Evolutionary conservation across 1,140 invertebrate species (phyloP).

Genomic region (Caligus rogercresseyi): DNA sequence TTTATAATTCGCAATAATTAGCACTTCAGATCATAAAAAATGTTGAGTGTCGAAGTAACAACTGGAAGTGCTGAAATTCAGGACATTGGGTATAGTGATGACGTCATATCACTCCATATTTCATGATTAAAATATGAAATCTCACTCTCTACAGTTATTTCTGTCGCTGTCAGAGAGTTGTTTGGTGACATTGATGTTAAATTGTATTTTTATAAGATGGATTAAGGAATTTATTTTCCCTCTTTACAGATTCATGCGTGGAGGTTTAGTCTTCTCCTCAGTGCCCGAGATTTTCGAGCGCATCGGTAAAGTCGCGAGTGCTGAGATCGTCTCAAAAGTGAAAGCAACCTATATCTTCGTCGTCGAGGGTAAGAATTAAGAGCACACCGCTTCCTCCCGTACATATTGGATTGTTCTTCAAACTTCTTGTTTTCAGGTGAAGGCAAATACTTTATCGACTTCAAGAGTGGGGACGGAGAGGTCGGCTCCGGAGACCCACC

Average conservation of each 20-base stretch:
- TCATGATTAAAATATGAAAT: too few relatives aligned
- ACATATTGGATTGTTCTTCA: background rate
- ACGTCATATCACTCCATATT: too few relatives aligned
- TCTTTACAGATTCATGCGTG: background rate
- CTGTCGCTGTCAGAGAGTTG: too few relatives aligned
- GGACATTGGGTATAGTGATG: too few relatives aligned
- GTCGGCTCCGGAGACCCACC: background rate
- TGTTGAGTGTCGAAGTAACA: too few relatives aligned
- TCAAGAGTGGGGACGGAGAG: background rate
- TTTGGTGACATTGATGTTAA: too few relatives aligned
- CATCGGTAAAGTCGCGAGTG: constrained; percentile 10
- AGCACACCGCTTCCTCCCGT: background rate
- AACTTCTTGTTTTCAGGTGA: background rate
- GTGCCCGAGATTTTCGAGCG: constrained; percentile 11
- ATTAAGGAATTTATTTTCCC: background rate
- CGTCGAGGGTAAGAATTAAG: constrained; percentile 45
- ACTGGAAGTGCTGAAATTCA: too few relatives aligned
- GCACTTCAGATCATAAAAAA: too few relatives aligned
- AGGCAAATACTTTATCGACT: constrained; percentile 15
- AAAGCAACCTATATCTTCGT: constrained; percentile 74
- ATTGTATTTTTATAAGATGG: too few relatives aligned
- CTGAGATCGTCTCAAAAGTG: constrained; percentile 16
- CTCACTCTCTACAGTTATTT: too few relatives aligned
- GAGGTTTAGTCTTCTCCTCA: background rate
- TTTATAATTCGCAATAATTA: too few relatives aligned